These are phyloP conservation scores for Synanthedon myopaeformis DNA, from an alignment of 2,888 invertebrate species.

Conservation along the genomic window DNA sequence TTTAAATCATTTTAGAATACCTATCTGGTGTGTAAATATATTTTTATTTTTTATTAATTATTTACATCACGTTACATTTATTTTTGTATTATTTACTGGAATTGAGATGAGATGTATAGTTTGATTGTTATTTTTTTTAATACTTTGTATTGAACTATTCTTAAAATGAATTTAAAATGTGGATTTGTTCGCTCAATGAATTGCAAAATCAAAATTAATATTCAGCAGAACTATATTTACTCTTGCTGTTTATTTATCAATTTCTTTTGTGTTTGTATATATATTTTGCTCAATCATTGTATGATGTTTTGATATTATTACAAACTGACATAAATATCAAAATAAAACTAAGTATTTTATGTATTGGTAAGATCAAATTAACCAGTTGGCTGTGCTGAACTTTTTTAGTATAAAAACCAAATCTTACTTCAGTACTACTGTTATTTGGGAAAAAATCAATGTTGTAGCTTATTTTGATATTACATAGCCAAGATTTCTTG, in stretches of 20 bases:
- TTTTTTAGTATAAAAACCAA: constrained; percentile 15
- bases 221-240: no score
- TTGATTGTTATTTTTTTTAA: constrained; percentile 17
- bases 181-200: no score
- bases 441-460: no score
- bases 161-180: no score
- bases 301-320: background rate
- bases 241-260: no score
- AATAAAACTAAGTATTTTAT: constrained; percentile 1
- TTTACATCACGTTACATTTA: constrained; percentile 46
- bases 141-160: no score
- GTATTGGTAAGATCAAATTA: constrained; percentile 36
- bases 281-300: background rate
- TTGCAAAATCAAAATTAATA: no score
- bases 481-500: no score
- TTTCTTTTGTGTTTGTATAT: no score
- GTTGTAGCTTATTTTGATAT: no score
- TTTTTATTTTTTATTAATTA: constrained; percentile 49
- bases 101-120: constrained; percentile 32
- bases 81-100: constrained; percentile 53
- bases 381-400: constrained; percentile 51
- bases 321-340: constrained; percentile 18
- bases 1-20: constrained; percentile 22
- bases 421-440: background rate
- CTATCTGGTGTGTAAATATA: constrained; percentile 39